Percentiles rank a stretch among this genome's conserved stretches.
These are phyloP conservation scores for Platanista minor DNA, from an alignment of 2,113 vertebrate genomes.

Conservation along the genomic window DNA sequence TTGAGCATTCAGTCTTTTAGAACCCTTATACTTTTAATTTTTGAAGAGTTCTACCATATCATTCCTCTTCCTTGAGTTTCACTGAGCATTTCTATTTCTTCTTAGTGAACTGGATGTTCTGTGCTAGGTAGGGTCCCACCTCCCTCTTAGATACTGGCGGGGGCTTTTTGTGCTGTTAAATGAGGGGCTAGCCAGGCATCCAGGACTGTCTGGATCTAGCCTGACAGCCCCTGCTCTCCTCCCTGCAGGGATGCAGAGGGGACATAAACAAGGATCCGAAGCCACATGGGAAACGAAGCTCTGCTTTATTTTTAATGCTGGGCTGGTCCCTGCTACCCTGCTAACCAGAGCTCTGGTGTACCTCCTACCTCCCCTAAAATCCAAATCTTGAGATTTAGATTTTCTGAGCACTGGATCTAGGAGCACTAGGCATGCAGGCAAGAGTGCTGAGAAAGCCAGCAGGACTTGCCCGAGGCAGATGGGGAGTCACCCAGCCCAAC, in stretches of 20 bases:
- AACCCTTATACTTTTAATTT: not conserved
- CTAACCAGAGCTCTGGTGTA: not conserved
- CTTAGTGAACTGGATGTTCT: not conserved
- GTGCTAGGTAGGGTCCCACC: not conserved
- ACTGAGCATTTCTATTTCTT: not conserved
- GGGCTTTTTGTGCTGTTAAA: not conserved
- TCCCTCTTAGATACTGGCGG: not conserved
- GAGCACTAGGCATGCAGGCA: too few relatives aligned
- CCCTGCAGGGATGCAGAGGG: not conserved
- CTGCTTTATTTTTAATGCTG: not conserved
- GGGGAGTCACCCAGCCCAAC: not conserved
- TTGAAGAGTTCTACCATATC: not conserved
- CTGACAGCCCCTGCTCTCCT: not conserved
- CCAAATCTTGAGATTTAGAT: not conserved
- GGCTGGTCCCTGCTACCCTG: not conserved
- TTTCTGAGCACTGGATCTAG: not conserved
- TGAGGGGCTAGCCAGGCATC: not conserved
- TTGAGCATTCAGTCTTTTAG: not conserved
- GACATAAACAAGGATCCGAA: not conserved
- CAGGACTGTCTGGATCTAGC: not conserved
- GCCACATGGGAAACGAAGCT: not conserved
- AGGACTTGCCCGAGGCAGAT: not conserved
- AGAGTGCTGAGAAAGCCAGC: not conserved
- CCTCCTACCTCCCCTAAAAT: not conserved
- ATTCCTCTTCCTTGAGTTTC: not conserved